Evolutionary conservation across 2,888 invertebrate genomes (phyloP), one percentile per base, ranked within the genome.

Genomic region (Acrobasis suavella): DNA sequence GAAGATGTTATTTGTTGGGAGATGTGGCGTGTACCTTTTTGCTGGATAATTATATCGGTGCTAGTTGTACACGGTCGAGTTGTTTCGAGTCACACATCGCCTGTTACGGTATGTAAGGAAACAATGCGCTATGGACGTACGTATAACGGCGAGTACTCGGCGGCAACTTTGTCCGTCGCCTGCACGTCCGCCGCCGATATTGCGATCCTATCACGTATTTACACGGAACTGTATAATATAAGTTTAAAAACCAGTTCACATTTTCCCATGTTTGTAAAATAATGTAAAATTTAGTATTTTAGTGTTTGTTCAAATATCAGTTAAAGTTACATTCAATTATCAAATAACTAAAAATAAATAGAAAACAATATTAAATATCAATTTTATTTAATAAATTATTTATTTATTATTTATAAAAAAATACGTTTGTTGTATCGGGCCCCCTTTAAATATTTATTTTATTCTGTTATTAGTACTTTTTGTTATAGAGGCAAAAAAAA

Each of bases 71-170:
- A 82, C 78, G 85, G 75, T 83, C 75, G 78, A 83, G 71, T 83
- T 76, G 77, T 71, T 77, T 67, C 76, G 69, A 81, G 82, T 84
- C 79, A 83, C 80, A 83, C 82, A 83, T 83, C 78, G 80, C 73
- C 80, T 82, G 78, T 74, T 73, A 76, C 74, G 78, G 80, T 85
- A 86, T 85, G 82, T 78, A 76, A 68, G 65, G 65, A 69, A 69
- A 70, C 65, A 63, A 66, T 67, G 63, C 64, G 56, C 62, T 58
- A 59, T 58, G 55, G 38, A 60, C 55, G 58, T 56, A 42, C 37
- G 7, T 7, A 38, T 64, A 61, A 62, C 50, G 50, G 54, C 56
- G 58, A 56, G 64, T 54, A 56, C 51, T 55, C 56, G 55, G 15
- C 62, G 58, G 49, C 58, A 61, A 63, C 64, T 63, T 64, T 64